Evolutionary conservation across 2,797 vertebrate species (phyloP).

Genomic region (Hapalemur alaotrensis): DNA sequence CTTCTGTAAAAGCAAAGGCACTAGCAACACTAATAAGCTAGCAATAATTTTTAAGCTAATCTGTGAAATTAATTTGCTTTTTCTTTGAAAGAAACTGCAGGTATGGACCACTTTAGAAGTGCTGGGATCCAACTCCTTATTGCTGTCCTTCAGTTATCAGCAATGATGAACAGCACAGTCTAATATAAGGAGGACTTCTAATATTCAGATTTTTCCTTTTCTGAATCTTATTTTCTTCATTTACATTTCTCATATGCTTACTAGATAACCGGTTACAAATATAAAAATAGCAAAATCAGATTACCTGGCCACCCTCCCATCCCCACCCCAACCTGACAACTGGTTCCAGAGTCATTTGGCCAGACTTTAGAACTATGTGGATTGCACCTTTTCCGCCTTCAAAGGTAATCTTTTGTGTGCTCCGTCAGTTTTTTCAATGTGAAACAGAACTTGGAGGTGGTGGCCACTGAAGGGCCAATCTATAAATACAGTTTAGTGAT

Average conservation of each 20-base stretch:
- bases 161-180: background rate
- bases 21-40: background rate
- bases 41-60: background rate
- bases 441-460: constrained; percentile 60
- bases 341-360: background rate
- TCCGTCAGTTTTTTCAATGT: background rate
- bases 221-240: background rate
- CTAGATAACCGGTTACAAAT: background rate
- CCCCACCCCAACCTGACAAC: background rate
- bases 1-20: background rate
- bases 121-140: background rate
- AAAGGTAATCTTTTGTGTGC: accelerated
- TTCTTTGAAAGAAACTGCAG: background rate
- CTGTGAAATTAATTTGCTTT: background rate
- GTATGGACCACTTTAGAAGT: background rate
- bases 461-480: background rate
- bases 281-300: background rate
- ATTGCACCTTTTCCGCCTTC: background rate
- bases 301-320: background rate
- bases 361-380: background rate
- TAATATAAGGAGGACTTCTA: background rate
- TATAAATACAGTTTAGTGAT: background rate
- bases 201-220: background rate
- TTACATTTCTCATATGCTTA: background rate
- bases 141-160: background rate